Conservation (phyloP, 2,888 invertebrate genomes). For the Lymantria monacha region DNA sequence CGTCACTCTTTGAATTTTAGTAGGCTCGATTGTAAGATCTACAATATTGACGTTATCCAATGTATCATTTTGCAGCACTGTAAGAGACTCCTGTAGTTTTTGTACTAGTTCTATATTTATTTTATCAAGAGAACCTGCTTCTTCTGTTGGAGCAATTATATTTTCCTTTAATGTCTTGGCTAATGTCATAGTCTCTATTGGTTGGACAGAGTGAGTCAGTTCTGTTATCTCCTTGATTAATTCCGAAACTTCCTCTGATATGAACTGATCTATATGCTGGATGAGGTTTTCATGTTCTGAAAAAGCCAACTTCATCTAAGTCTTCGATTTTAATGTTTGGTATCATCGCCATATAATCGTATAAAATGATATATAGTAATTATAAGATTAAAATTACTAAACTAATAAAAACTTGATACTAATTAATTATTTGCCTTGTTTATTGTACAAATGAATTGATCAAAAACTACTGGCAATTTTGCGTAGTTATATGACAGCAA, state of each 20-base stretch:
- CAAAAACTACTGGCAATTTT: too few species aligned
- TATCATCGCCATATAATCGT: too few species aligned
- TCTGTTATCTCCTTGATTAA: constrained; percentile 28
- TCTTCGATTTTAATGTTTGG: too few species aligned
- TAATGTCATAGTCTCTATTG: neutral
- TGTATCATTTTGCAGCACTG: constrained; percentile 35
- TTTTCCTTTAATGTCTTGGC: neutral
- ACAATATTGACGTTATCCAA: constrained; percentile 38
- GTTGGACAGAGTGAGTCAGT: constrained; percentile 25
- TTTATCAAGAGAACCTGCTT: neutral
- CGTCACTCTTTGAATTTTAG: constrained; percentile 33
- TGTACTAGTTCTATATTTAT: constrained; percentile 26
- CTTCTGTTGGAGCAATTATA: neutral
- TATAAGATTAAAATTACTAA: too few species aligned
- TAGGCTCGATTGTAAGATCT: constrained; percentile 20
- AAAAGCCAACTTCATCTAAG: constrained; percentile 6
- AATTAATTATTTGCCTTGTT: too few species aligned
- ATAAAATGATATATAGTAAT: too few species aligned
- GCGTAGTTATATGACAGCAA: too few species aligned
- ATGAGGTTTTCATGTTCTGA: constrained; percentile 26
- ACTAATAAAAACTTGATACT: too few species aligned
- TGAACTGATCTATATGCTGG: constrained; percentile 39
- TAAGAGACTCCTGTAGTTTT: constrained; percentile 37
- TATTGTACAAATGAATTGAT: too few species aligned
- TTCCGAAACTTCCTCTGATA: constrained; percentile 32